Conservation (phyloP, 2,113 vertebrate genomes). For the Corythornis madagascariensis region DNA sequence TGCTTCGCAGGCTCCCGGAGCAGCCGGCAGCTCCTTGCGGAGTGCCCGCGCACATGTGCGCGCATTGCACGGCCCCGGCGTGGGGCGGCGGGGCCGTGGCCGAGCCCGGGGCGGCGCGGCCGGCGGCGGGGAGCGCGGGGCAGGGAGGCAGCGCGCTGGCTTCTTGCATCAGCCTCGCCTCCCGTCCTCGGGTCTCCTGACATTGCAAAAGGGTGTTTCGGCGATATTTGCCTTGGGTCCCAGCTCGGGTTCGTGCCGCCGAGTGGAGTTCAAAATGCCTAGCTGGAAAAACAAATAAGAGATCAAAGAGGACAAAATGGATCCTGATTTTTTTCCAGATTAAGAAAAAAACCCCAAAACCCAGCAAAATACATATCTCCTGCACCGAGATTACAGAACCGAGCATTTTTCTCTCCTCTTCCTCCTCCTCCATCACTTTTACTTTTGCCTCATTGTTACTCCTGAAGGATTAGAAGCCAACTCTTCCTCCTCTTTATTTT, state of each 20-base stretch:
- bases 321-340: constrained; percentile 52
- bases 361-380: not conserved
- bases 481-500: not conserved
- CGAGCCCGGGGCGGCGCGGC: not conserved
- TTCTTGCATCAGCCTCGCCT: constrained; percentile 62
- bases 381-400: constrained; percentile 10
- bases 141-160: constrained; percentile 19
- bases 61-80: not conserved
- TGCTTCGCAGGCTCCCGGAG: not conserved
- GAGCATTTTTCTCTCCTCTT: not conserved
- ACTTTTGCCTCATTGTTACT: constrained; percentile 9
- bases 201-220: constrained; percentile 66
- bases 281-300: constrained; percentile 71
- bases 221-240: constrained; percentile 62
- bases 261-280: constrained; percentile 68
- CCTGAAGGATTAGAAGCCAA: not conserved
- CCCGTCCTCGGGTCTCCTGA: constrained; percentile 53
- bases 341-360: not conserved
- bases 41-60: not conserved
- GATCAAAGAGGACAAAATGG: constrained; percentile 73
- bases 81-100: not conserved
- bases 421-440: constrained; percentile 2
- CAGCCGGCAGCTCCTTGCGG: not conserved
- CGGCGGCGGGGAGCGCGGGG: not conserved
- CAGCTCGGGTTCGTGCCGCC: constrained; percentile 39